Percentiles rank a stretch among this genome's conserved stretches.
phyloP scores from a whole-genome alignment of 2,113 vertebrate species.

The Petroica traversi region DNA sequence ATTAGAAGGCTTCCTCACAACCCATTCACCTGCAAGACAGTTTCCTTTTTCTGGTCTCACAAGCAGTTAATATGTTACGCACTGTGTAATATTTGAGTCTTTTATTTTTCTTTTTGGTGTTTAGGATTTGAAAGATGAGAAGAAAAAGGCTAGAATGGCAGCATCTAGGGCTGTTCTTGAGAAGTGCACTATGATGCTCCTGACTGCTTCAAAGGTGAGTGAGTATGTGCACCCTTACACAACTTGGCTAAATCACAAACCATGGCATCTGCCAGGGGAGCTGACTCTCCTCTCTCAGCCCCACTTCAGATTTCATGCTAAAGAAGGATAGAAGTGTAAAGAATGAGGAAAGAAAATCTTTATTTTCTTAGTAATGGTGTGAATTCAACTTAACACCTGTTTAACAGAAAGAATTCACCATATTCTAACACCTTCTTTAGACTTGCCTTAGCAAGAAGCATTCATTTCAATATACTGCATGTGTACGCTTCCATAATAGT shows the following conservation, averaged over 20 bases:
- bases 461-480: background rate
- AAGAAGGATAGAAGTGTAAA: background rate
- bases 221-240: fast-evolving
- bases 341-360: background rate
- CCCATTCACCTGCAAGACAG: background rate
- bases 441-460: background rate
- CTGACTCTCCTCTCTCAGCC: background rate
- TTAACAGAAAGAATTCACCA: background rate
- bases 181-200: slow-evolving; percentile 99
- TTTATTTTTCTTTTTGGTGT: background rate
- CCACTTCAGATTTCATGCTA: background rate
- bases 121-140: slow-evolving; percentile 98
- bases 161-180: slow-evolving; percentile 94
- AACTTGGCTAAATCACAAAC: background rate
- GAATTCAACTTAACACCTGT: background rate
- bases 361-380: background rate
- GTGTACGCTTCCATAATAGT: background rate
- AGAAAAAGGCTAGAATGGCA: slow-evolving; percentile 97
- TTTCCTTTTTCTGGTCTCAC: background rate
- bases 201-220: slow-evolving; percentile 95
- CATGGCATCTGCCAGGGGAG: background rate
- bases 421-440: background rate
- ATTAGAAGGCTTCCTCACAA: background rate
- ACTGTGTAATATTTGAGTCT: background rate
- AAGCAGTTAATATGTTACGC: background rate